Evolutionary conservation across 1,140 invertebrate species (phyloP), one percentile per base, ranked within the genome.

Genomic region (Drosophila paulistorum): DNA sequence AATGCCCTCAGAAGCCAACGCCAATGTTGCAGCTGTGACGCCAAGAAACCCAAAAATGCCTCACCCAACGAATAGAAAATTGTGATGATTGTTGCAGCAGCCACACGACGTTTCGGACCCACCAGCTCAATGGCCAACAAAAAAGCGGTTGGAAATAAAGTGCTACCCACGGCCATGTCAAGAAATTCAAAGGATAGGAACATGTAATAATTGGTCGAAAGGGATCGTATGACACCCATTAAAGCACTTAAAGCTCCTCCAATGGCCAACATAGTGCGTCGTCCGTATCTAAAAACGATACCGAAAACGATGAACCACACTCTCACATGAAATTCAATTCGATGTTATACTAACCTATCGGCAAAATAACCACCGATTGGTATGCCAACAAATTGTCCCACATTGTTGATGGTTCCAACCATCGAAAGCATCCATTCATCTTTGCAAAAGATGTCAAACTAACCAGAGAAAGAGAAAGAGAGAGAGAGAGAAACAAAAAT

Each of bases 101-200:
- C 93, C 0, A 96, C 95, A 69, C 97, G 93, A 71, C 95, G 95
- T 76, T 94, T 94, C 1, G 95, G 95, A 1, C 95, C 95, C 0
- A 97, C 95, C 71, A 96, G 93, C 89, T 98, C 97, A 89, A 97
- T 94, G 33, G 95, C 96, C 71, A 94, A 75, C 68, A 94, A 83
- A 90, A 94, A 95, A 23, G 93, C 93, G 2, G 94, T 94, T 60
- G 94, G 94, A 74, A 95, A 96, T 37, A 95, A 93, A 2, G 95
- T 95, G 55, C 95, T 94, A 11, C 94, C 94, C 35, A 95, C 93
- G 6, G 92, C 93, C 85, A 90, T 92, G 79, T 96, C 95, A 35
- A 95, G 84, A 70, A 96, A 95, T 89, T 96, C 95, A 35, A 96
- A 94, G 0, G 92, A 77, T 51, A 93, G 61, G 81, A 96, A 95